phyloP scores from a whole-genome alignment of 2,797 vertebrate genomes.

The Discoglossus pictus region DNA sequence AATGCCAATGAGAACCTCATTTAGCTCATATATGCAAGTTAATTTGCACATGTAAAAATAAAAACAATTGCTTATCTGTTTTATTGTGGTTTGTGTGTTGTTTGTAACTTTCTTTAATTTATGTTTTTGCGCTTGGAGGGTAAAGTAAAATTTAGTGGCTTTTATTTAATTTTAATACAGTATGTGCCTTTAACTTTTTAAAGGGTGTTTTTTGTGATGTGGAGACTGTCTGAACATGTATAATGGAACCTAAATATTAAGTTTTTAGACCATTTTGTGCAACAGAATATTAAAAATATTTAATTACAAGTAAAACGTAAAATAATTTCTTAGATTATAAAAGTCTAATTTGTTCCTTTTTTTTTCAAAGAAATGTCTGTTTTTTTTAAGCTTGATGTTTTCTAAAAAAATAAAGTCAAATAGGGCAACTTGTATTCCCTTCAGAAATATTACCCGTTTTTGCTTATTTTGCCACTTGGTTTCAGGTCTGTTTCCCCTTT shows the following conservation, averaged over 20 bases:
- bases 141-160: conserved; percentile 56
- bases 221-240: conserved; percentile 58
- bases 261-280: too few species aligned
- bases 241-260: conserved; percentile 54
- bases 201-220: conserved; percentile 50
- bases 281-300: too few species aligned
- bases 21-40: conserved; percentile 70
- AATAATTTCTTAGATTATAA: too few species aligned
- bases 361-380: too few species aligned
- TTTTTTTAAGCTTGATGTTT: too few species aligned
- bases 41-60: conserved; percentile 80
- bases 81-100: conserved; percentile 57
- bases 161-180: conserved; percentile 63
- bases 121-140: conserved; percentile 61
- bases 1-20: conserved; percentile 72
- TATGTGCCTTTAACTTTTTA: conserved; percentile 67
- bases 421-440: too few species aligned
- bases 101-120: conserved; percentile 57
- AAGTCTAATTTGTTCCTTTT: too few species aligned
- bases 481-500: too few species aligned
- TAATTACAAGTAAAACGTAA: too few species aligned
- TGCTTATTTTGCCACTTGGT: too few species aligned
- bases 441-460: too few species aligned
- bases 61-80: conserved; percentile 56
- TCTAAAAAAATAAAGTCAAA: too few species aligned